Conservation (phyloP, 1,140 invertebrate genomes). For the Akabosia matsudoensis region DNA sequence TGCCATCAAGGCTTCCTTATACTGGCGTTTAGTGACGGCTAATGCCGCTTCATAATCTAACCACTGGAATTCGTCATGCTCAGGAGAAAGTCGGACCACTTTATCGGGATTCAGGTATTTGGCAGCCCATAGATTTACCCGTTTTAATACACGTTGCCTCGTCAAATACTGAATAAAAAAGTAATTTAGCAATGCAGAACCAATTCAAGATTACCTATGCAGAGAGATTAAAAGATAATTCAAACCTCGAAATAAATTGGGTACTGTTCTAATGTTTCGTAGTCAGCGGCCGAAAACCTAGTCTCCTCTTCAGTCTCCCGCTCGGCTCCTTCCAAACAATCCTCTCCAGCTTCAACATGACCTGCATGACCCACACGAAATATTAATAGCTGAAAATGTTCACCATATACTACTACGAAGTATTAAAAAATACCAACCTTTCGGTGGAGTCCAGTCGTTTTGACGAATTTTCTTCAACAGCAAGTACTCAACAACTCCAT, state of each 20-base stretch:
- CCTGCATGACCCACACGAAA: not conserved
- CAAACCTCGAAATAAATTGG: conserved; percentile 20
- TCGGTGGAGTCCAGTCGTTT: conserved; percentile 13
- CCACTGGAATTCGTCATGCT: conserved; percentile 19
- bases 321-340: not conserved
- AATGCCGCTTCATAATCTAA: conserved; percentile 1
- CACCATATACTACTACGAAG: not conserved
- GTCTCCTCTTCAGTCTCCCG: not conserved
- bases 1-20: conserved; percentile 15
- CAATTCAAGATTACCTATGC: too few species aligned
- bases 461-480: not conserved
- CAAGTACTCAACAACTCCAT: conserved; percentile 1
- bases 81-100: not conserved
- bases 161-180: not conserved
- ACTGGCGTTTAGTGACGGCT: conserved; percentile 1
- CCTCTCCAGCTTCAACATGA: conserved; percentile 4
- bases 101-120: not conserved
- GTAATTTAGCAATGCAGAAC: too few species aligned
- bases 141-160: not conserved
- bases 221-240: too few species aligned
- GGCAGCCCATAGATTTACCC: conserved; percentile 6
- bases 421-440: conserved; percentile 2
- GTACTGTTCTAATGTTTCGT: conserved; percentile 4
- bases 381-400: too few species aligned
- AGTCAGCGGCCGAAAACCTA: not conserved